A percentile compares a stretch with the other conserved stretches of the same genome.
phyloP scores from a whole-genome alignment of 2,797 vertebrate genomes.

The Morus bassanus region DNA sequence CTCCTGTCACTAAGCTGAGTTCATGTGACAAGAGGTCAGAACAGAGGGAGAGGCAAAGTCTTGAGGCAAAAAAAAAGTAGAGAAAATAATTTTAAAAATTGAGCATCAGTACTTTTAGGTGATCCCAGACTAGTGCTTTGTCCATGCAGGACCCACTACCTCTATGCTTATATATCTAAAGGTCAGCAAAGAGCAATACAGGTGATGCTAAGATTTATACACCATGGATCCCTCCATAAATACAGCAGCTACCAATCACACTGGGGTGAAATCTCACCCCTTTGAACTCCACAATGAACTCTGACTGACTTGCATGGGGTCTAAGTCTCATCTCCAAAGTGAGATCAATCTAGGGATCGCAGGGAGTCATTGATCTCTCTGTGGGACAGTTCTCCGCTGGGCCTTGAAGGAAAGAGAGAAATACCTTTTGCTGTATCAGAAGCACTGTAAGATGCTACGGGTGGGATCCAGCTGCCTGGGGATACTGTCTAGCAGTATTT shows the following conservation, averaged over 20 bases:
- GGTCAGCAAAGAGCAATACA: not conserved
- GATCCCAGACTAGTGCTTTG: not conserved
- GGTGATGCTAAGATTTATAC: too few relatives aligned
- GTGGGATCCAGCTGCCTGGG: not conserved
- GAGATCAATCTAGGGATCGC: not conserved
- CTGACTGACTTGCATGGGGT: not conserved
- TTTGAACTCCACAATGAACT: not conserved
- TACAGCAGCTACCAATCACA: not conserved
- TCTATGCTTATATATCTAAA: not conserved
- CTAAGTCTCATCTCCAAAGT: not conserved
- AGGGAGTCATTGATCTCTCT: not conserved
- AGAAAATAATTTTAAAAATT: not conserved
- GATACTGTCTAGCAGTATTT: not conserved
- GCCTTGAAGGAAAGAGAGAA: not conserved
- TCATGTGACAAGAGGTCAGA: not conserved
- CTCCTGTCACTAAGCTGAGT: not conserved
- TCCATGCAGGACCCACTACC: not conserved
- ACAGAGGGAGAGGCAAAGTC: not conserved
- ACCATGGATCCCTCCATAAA: not conserved
- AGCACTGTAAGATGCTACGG: not conserved
- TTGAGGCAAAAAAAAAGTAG: not conserved
- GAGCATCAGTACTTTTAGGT: not conserved
- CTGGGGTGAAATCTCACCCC: not conserved
- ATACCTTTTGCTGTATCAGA: not conserved
- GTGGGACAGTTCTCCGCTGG: not conserved